phyloP scores from a whole-genome alignment of 2,797 vertebrate species.

The Acanthopagrus latus region DNA sequence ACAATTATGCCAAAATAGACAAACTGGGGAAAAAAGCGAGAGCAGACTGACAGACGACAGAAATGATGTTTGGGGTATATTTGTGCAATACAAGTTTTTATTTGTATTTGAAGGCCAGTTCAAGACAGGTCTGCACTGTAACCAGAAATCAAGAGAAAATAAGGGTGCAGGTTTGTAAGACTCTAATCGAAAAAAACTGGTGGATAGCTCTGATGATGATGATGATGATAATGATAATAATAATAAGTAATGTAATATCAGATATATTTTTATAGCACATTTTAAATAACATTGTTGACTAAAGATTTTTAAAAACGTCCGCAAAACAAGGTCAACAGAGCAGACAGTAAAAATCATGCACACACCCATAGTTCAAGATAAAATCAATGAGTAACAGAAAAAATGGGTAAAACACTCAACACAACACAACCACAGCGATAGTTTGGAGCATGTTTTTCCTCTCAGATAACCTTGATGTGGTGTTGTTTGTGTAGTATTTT shows the following conservation, averaged over 20 bases:
- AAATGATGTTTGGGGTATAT: constrained; percentile 26
- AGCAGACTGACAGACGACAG: constrained; percentile 79
- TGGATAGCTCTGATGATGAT: not conserved
- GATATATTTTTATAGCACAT: no score
- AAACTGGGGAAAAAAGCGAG: constrained; percentile 57
- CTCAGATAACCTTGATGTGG: not conserved
- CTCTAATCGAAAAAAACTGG: not conserved
- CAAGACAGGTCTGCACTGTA: constrained; percentile 8
- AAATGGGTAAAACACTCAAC: not conserved
- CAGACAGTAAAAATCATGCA: no score
- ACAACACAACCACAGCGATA: not conserved
- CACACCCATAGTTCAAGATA: no score
- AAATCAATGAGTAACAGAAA: no score
- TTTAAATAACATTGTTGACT: no score
- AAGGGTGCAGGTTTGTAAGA: not conserved
- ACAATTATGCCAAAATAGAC: constrained; percentile 85
- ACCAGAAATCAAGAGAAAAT: constrained; percentile 7
- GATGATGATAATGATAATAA: not conserved
- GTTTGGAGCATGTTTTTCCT: not conserved
- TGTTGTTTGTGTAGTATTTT: not conserved
- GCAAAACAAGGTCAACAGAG: no score
- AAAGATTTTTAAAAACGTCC: no score
- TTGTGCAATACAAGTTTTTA: constrained; percentile 25
- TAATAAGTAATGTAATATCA: not conserved
- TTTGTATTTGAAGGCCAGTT: constrained; percentile 33